A percentile compares a stretch with the other conserved stretches of the same genome.
phyloP scores from a whole-genome alignment of 2,888 invertebrate species.

The Theodoxus fluviatilis region DNA sequence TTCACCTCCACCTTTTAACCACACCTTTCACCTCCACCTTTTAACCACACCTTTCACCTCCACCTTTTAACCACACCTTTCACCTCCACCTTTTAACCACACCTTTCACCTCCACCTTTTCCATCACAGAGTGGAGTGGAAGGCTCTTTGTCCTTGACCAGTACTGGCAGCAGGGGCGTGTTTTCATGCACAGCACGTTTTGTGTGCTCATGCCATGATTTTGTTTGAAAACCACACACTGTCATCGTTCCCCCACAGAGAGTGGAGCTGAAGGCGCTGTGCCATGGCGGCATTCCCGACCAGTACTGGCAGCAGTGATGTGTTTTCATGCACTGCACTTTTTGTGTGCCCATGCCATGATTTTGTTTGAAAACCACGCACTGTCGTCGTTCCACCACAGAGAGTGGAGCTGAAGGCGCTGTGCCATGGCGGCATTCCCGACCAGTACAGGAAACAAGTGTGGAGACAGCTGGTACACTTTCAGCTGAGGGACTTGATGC shows the following conservation, averaged over 20 bases:
- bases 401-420: constrained; percentile 66
- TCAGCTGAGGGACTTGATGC: constrained; percentile 64
- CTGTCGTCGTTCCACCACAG: constrained; percentile 28
- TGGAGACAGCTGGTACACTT: constrained; percentile 67
- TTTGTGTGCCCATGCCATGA: background rate
- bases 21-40: too few species aligned
- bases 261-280: constrained; percentile 66
- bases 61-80: too few species aligned
- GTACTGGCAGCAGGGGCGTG: constrained; percentile 65
- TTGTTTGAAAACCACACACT: background rate
- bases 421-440: constrained; percentile 68
- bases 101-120: too few species aligned
- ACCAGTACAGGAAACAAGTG: constrained; percentile 64
- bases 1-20: too few species aligned
- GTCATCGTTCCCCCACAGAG: constrained; percentile 35
- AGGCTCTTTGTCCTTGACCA: constrained; percentile 66
- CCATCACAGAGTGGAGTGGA: constrained; percentile 66
- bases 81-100: too few species aligned
- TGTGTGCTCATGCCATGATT: background rate
- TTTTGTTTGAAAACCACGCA: background rate
- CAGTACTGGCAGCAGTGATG: constrained; percentile 66
- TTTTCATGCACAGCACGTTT: background rate
- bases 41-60: too few species aligned
- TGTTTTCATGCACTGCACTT: background rate
- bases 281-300: constrained; percentile 67